Conservation (phyloP, 2,797 vertebrate genomes). For the Rhodeus uyekii region DNA sequence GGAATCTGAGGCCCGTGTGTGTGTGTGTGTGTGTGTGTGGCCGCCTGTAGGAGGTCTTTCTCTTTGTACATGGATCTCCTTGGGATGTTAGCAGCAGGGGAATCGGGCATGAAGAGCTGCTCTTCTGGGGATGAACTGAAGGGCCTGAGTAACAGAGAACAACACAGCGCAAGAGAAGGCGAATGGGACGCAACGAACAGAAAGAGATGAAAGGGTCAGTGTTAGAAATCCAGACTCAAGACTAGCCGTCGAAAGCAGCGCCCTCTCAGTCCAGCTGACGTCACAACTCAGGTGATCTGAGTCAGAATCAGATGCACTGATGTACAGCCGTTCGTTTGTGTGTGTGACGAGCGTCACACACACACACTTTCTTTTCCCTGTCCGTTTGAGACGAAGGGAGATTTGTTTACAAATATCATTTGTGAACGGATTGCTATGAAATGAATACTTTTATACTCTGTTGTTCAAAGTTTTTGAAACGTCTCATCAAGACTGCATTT, state of each 20-base stretch:
- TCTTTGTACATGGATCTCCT: constrained; percentile 75
- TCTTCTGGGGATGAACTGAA: constrained; percentile 76
- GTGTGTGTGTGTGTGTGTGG: constrained; percentile 33
- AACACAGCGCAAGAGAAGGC: constrained; percentile 37
- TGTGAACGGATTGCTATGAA: neutral
- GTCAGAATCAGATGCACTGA: neutral
- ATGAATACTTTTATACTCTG: neutral
- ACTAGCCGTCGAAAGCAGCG: neutral
- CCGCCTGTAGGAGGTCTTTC: constrained; percentile 77
- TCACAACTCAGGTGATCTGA: too few species aligned
- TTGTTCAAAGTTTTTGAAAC: neutral
- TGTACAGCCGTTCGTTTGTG: neutral
- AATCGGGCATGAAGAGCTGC: constrained; percentile 74
- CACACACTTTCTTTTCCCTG: neutral
- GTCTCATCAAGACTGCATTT: neutral
- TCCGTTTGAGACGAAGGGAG: neutral
- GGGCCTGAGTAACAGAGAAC: constrained; percentile 64
- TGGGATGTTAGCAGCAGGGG: constrained; percentile 76
- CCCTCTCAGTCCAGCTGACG: neutral
- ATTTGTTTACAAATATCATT: neutral
- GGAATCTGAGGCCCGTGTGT: constrained; percentile 64
- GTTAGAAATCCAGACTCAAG: neutral
- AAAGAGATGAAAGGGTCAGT: constrained; percentile 30
- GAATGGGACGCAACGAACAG: constrained; percentile 69
- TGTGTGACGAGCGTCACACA: too few species aligned